Evolutionary conservation across 2,113 vertebrate genomes (phyloP), one percentile per base, ranked within the genome.

Genomic region (Microtus pennsylvanicus): DNA sequence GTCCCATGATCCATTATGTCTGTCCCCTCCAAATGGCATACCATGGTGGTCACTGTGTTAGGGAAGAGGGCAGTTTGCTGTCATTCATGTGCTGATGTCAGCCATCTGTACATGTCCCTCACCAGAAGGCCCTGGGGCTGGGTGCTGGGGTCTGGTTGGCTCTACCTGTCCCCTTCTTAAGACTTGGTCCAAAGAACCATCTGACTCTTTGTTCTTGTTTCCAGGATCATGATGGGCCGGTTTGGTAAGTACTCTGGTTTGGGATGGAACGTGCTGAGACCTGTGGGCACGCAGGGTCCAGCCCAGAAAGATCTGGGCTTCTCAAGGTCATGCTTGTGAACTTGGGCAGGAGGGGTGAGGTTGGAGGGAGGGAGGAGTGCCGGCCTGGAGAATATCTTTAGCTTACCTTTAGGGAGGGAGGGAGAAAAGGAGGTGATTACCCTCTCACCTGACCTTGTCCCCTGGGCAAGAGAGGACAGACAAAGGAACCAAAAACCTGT

Each of bases 191-290:
- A n/a, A 55, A 22, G 5, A 12, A 52, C 45, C 47, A 28, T 63
- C 38, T 88, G 35, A 58, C 78, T 35, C 33, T 78, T 85, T 58
- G 16, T 63, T 45, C 52, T 98, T 89, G 0, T 83, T 98, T 98
- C 47, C 98, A 99, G 99, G 98, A 99, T 99, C 99, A 99, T 99
- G 99, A 98, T 99, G 99, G 99, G 99, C 88, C 98, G 99, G 93
- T 99, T 99, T 95, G 99, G 99, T 99, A 91, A 99, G 99, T 99
- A 95, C 65, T 30, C 3, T 45, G 67, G 47, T 7, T 69, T 26
- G 45, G n/a, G n/a, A 82, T 16, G 19, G 47, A 91, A 75, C 30
- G 17, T 0, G 5, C 10, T 6, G 58, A 35, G 87, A 67, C 24
- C 0, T 9, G 0, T 3, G 11, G 75, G 55, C 1, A 0, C 61